phyloP scores from a whole-genome alignment of 1,140 invertebrate species.

The Zaprionus davidi region DNA sequence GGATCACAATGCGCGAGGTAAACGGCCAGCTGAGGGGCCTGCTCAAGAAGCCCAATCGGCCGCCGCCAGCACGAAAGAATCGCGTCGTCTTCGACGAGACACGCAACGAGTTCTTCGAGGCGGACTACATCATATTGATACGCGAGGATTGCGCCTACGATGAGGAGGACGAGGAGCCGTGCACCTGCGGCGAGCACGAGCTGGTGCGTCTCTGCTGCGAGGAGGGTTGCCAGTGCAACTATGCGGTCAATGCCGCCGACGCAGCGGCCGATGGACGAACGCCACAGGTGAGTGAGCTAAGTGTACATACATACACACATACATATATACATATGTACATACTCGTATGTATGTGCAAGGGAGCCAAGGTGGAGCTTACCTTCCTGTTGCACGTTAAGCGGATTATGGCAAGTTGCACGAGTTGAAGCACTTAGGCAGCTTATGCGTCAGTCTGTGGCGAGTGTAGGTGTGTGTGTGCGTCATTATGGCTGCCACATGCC shows the following conservation, averaged over 20 bases:
- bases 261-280: slow-evolving; percentile 73
- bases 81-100: slow-evolving; percentile 94
- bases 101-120: slow-evolving; percentile 93
- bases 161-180: slow-evolving; percentile 90
- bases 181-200: slow-evolving; percentile 90
- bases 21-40: slow-evolving; percentile 79
- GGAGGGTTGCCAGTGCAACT: slow-evolving; percentile 86
- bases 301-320: neutral
- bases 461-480: slow-evolving; percentile 9
- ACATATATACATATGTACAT: too few relatives aligned
- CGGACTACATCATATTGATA: slow-evolving; percentile 94
- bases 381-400: slow-evolving; percentile 33
- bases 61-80: slow-evolving; percentile 86
- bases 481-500: slow-evolving; percentile 12
- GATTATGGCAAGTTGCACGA: slow-evolving; percentile 47
- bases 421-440: slow-evolving; percentile 42
- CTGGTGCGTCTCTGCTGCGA: slow-evolving; percentile 88
- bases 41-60: slow-evolving; percentile 83
- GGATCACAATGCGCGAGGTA: slow-evolving; percentile 77
- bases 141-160: slow-evolving; percentile 92
- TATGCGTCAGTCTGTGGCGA: neutral
- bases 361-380: neutral
- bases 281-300: slow-evolving; percentile 72
- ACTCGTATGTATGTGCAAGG: too few relatives aligned
- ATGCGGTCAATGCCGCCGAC: slow-evolving; percentile 75